A percentile compares a stretch with the other conserved stretches of the same genome.
phyloP scores from a whole-genome alignment of 2,888 invertebrate genomes.

The Holacanthella duospinosa region DNA sequence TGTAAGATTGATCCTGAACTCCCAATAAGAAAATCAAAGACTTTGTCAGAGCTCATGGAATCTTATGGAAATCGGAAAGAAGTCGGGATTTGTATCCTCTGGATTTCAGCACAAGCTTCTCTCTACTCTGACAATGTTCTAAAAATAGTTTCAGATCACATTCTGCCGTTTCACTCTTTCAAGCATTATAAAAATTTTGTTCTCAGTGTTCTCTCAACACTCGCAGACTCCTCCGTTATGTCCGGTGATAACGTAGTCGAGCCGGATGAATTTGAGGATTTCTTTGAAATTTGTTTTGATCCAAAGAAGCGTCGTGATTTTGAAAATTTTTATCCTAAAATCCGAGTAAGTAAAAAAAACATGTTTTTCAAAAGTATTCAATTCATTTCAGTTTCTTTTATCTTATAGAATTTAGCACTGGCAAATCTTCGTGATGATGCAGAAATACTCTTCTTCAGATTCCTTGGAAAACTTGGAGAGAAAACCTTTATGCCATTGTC shows the following conservation, averaged over 20 bases:
- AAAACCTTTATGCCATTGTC: conserved; percentile 28
- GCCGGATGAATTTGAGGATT: conserved; percentile 35
- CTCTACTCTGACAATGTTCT: conserved; percentile 31
- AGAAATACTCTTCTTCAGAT: conserved; percentile 29
- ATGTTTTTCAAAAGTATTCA: not conserved
- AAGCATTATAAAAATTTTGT: conserved; percentile 36
- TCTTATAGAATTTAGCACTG: conserved; percentile 21
- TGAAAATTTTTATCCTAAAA: conserved; percentile 36
- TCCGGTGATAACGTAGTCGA: conserved; percentile 33
- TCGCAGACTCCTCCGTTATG: conserved; percentile 26
- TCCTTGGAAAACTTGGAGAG: conserved; percentile 30
- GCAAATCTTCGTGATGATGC: conserved; percentile 25
- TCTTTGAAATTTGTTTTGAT: conserved; percentile 36
- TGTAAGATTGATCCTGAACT: conserved; percentile 31
- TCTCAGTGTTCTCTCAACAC: conserved; percentile 14
- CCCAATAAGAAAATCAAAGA: conserved; percentile 24
- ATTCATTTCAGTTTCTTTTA: not conserved
- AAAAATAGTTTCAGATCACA: conserved; percentile 35
- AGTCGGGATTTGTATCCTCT: conserved; percentile 31
- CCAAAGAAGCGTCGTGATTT: conserved; percentile 33
- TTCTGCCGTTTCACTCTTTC: conserved; percentile 35
- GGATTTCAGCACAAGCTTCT: conserved; percentile 35
- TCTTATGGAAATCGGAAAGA: conserved; percentile 36
- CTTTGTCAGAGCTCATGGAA: conserved; percentile 34
- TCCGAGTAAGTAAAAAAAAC: conserved; percentile 22